Evolutionary conservation across 2,888 invertebrate species (phyloP).

Genomic region (Chloromyia formosa): DNA sequence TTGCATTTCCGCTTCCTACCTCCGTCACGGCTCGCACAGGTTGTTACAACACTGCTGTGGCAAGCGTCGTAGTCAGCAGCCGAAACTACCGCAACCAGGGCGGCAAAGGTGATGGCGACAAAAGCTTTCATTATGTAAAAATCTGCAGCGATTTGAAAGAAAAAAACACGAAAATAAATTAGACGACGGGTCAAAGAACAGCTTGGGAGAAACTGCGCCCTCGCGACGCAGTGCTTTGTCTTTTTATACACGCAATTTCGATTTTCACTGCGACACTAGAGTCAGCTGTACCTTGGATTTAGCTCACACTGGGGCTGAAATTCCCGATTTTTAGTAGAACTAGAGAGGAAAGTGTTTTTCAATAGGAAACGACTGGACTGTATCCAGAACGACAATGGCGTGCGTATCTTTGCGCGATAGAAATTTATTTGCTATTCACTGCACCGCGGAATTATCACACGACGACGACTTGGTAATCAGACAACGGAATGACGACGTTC

Average conservation of each 20-base stretch:
- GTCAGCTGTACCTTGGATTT: slow-evolving; percentile 41
- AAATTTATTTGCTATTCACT: slow-evolving; percentile 25
- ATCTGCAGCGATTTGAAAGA: slow-evolving; percentile 14
- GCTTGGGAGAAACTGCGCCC: background rate
- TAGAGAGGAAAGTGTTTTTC: background rate
- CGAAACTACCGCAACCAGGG: slow-evolving; percentile 10
- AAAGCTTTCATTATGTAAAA: slow-evolving; percentile 20
- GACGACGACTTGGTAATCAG: slow-evolving; percentile 16
- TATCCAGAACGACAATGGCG: slow-evolving; percentile 35
- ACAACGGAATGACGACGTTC: slow-evolving; percentile 3
- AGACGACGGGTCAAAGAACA: background rate
- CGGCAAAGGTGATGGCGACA: slow-evolving; percentile 14
- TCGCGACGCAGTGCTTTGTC: background rate
- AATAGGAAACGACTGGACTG: slow-evolving; percentile 23
- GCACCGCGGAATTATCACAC: background rate
- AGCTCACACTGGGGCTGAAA: slow-evolving; percentile 44
- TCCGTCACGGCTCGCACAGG: slow-evolving; percentile 67
- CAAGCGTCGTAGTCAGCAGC: slow-evolving; percentile 67
- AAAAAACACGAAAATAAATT: slow-evolving; percentile 1
- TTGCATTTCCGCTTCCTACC: slow-evolving; percentile 57
- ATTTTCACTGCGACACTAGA: background rate
- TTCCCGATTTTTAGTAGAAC: slow-evolving; percentile 33
- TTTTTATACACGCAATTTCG: background rate
- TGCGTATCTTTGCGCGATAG: background rate
- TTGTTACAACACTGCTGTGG: slow-evolving; percentile 69